A percentile compares a stretch with the other conserved stretches of the same genome.
phyloP scores from a whole-genome alignment of 1,140 invertebrate genomes.

The Eriosoma lanigerum region DNA sequence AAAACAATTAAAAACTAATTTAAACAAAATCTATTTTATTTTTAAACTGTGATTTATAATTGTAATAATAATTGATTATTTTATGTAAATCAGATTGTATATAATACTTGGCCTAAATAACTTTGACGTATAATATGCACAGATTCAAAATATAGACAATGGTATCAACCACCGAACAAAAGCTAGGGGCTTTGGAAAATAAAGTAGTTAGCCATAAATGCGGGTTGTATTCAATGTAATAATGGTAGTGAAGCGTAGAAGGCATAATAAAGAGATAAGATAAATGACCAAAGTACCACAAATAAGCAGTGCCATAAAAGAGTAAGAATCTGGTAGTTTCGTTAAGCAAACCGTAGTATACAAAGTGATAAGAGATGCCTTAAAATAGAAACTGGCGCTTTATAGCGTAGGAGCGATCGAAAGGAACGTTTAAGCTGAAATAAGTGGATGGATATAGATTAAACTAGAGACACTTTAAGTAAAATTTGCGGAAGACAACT shows the following conservation, averaged over 20 bases:
- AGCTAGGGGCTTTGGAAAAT: neutral
- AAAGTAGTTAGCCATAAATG: conserved; percentile 9
- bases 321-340: neutral
- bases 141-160: conserved; percentile 19
- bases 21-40: too few relatives aligned
- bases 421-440: neutral
- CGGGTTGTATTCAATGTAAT: conserved; percentile 5
- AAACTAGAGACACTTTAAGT: neutral
- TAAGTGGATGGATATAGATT: neutral
- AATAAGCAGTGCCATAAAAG: conserved; percentile 12
- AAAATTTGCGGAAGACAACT: neutral
- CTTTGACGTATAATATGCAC: neutral
- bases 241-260: neutral
- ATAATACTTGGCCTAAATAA: neutral
- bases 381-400: neutral
- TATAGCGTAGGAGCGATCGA: neutral
- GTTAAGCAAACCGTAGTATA: neutral
- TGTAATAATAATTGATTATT: too few relatives aligned
- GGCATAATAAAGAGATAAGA: conserved; percentile 19
- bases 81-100: neutral
- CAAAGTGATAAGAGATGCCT: neutral
- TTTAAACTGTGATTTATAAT: too few relatives aligned
- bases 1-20: too few relatives aligned
- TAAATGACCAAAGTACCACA: conserved; percentile 7
- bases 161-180: neutral